Evolutionary conservation across 2,113 vertebrate species (phyloP).

Genomic region (Corvus moneduloides): DNA sequence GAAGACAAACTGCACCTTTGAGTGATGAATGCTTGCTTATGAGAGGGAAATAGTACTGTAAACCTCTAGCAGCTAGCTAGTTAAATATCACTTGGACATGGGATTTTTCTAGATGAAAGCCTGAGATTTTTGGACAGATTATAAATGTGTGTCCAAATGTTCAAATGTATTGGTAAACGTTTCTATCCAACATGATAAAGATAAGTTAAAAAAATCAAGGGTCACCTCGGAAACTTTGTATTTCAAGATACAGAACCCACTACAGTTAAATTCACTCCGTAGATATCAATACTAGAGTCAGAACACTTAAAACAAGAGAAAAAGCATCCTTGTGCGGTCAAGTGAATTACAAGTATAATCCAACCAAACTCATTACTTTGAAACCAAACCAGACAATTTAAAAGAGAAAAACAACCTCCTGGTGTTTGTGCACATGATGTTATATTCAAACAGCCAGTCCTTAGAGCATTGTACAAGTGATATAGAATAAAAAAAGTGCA

Average conservation of each 20-base stretch:
- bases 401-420: neutral
- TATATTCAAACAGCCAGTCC: neutral
- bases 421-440: neutral
- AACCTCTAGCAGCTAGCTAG: neutral
- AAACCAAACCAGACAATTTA: neutral
- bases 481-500: neutral
- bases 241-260: neutral
- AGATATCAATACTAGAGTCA: neutral
- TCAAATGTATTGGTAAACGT: neutral
- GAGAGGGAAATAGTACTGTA: neutral
- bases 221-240: neutral
- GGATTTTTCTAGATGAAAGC: neutral
- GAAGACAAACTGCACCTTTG: conserved; percentile 33
- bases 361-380: neutral
- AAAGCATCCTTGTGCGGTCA: neutral
- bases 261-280: neutral
- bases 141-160: neutral
- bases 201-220: neutral
- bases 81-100: neutral
- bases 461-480: neutral
- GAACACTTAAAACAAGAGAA: neutral
- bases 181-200: neutral
- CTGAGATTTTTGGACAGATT: neutral
- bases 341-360: neutral
- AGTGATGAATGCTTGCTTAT: conserved; percentile 23